phyloP scores from a whole-genome alignment of 2,888 invertebrate genomes.

The Cremastinae sp. region DNA sequence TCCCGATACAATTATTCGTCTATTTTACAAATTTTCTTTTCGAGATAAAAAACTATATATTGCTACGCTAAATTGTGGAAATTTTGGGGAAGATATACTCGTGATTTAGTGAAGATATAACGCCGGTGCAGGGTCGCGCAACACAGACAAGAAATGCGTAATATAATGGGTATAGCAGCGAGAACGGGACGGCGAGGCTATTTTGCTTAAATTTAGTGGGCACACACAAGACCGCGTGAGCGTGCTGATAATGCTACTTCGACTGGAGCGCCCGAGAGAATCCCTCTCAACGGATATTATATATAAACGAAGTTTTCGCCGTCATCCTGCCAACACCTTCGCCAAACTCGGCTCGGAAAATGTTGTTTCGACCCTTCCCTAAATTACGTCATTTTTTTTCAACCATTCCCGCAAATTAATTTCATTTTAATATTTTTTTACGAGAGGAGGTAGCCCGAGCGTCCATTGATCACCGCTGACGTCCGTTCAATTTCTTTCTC shows the following conservation, averaged over 20 bases:
- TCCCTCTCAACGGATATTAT: slow-evolving; percentile 24
- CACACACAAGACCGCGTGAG: slow-evolving; percentile 75
- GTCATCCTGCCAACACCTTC: slow-evolving; percentile 35
- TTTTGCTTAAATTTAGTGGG: slow-evolving; percentile 77
- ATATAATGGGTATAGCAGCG: slow-evolving; percentile 54
- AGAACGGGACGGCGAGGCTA: slow-evolving; percentile 67
- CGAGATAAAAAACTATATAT: neutral
- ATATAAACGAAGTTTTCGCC: slow-evolving; percentile 34
- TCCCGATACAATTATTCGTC: neutral
- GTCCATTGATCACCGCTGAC: neutral
- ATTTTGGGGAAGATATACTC: slow-evolving; percentile 24
- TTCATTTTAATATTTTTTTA: neutral
- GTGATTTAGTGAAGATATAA: slow-evolving; percentile 32
- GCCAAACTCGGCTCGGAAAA: slow-evolving; percentile 32
- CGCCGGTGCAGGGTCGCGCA: slow-evolving; percentile 1
- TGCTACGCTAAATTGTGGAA: neutral
- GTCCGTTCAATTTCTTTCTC: neutral
- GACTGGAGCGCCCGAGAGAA: slow-evolving; percentile 50
- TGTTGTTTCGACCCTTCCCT: slow-evolving; percentile 50
- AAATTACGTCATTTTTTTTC: slow-evolving; percentile 43
- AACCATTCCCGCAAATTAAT: slow-evolving; percentile 41
- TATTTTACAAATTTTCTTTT: neutral
- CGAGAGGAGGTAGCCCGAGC: neutral
- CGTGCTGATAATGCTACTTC: slow-evolving; percentile 79
- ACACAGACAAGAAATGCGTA: slow-evolving; percentile 49